Conservation (phyloP, 2,797 vertebrate species). For the Perdix hodgsoniae region DNA sequence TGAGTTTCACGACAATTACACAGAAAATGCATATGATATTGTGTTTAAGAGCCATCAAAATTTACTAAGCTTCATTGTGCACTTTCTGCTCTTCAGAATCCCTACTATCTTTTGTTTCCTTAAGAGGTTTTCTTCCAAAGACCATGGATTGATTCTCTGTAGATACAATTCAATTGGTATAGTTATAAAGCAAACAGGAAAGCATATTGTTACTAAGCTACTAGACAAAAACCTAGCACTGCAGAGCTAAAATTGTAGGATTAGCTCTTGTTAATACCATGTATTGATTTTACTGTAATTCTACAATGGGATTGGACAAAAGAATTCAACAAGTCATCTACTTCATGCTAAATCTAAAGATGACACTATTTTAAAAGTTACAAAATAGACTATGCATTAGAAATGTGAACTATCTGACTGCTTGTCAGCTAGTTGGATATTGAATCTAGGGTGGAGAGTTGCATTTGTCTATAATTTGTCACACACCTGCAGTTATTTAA, state of each 20-base stretch:
- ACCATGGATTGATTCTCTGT: slow-evolving; percentile 2
- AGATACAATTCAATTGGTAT: not conserved
- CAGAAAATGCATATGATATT: not conserved
- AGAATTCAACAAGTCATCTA: not conserved
- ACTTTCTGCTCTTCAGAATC: not conserved
- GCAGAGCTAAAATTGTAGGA: slow-evolving; percentile 2
- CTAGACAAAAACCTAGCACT: slow-evolving; percentile 24
- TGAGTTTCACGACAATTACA: not conserved
- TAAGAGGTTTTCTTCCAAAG: slow-evolving; percentile 25
- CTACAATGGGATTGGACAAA: slow-evolving; percentile 2
- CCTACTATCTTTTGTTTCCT: slow-evolving; percentile 7
- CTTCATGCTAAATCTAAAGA: not conserved
- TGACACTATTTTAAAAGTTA: not conserved
- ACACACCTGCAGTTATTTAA: not conserved
- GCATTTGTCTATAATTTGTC: not conserved
- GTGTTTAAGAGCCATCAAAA: not conserved
- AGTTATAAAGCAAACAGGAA: not conserved
- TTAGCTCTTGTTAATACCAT: slow-evolving; percentile 35
- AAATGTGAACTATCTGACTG: not conserved
- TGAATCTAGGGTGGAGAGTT: not conserved
- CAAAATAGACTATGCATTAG: not conserved
- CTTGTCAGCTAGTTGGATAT: not conserved
- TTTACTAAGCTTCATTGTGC: not conserved
- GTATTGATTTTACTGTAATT: slow-evolving; percentile 30
- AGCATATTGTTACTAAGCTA: not conserved